These are phyloP conservation scores for Lacerta agilis DNA, from an alignment of 2,797 vertebrate genomes.

Conservation along the genomic window DNA sequence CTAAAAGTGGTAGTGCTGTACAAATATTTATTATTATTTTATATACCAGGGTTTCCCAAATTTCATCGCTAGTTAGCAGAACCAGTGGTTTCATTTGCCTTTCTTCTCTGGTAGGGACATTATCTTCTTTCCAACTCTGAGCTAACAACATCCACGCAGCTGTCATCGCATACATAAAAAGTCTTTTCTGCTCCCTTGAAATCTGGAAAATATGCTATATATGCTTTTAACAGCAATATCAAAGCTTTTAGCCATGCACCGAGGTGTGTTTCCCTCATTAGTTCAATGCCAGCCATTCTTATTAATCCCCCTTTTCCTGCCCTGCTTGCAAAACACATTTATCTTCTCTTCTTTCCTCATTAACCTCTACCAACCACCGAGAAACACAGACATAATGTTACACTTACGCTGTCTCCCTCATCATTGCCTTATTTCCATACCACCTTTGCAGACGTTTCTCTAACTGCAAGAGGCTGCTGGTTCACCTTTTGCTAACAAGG, in stretches of 20 bases:
- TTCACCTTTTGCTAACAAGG: slow-evolving; percentile 18
- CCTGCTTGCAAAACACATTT: slow-evolving; percentile 47
- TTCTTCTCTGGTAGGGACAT: too few species aligned
- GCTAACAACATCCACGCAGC: too few species aligned
- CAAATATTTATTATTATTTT: too few species aligned
- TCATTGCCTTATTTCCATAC: slow-evolving; percentile 18
- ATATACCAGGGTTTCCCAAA: too few species aligned
- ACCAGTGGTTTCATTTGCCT: too few species aligned
- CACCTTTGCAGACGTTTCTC: not conserved
- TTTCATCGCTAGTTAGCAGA: too few species aligned
- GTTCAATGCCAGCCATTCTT: slow-evolving; percentile 1
- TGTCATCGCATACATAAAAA: too few species aligned
- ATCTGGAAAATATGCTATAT: not conserved
- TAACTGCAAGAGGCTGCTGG: slow-evolving; percentile 1
- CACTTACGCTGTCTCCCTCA: slow-evolving; percentile 6
- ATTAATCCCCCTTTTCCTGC: not conserved
- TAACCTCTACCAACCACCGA: slow-evolving; percentile 42
- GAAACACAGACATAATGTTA: slow-evolving; percentile 43
- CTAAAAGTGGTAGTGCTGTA: too few species aligned
- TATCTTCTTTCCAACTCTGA: too few species aligned
- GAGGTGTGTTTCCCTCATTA: slow-evolving; percentile 18
- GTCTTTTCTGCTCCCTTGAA: too few species aligned
- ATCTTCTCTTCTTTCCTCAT: slow-evolving; percentile 41
- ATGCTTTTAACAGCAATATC: slow-evolving; percentile 3
- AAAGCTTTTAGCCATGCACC: not conserved